These are phyloP conservation scores for Mesoclemmys tuberculata DNA, from an alignment of 2,113 vertebrate species.

Conservation along the genomic window DNA sequence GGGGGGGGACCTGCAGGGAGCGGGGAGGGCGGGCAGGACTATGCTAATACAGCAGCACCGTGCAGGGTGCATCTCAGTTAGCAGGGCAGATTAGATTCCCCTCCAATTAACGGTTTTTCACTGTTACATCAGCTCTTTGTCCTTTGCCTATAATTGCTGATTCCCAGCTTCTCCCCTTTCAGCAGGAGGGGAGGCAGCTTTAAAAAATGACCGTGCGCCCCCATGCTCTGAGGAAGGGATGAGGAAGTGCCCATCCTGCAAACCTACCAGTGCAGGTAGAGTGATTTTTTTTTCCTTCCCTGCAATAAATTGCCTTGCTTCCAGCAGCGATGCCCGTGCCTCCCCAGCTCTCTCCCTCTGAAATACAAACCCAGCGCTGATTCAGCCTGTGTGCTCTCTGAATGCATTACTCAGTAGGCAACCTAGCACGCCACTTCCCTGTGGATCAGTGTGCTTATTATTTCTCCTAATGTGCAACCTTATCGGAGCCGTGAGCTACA, in stretches of 20 bases:
- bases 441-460: neutral
- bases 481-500: neutral
- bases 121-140: neutral
- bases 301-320: neutral
- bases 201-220: too few species aligned
- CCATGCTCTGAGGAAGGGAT: neutral
- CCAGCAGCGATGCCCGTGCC: neutral
- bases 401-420: neutral
- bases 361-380: neutral
- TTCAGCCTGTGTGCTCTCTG: neutral
- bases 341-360: accelerated
- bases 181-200: neutral
- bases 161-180: neutral
- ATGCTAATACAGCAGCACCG: neutral
- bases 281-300: neutral
- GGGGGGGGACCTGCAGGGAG: neutral
- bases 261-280: neutral
- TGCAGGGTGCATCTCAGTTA: neutral
- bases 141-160: neutral
- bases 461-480: neutral
- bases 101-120: neutral
- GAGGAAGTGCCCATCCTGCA: neutral
- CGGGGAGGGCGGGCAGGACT: neutral
- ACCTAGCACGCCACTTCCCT: neutral
- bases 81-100: neutral